phyloP scores from a whole-genome alignment of 2,888 invertebrate genomes.

The Pollenia griseotomentosa region DNA sequence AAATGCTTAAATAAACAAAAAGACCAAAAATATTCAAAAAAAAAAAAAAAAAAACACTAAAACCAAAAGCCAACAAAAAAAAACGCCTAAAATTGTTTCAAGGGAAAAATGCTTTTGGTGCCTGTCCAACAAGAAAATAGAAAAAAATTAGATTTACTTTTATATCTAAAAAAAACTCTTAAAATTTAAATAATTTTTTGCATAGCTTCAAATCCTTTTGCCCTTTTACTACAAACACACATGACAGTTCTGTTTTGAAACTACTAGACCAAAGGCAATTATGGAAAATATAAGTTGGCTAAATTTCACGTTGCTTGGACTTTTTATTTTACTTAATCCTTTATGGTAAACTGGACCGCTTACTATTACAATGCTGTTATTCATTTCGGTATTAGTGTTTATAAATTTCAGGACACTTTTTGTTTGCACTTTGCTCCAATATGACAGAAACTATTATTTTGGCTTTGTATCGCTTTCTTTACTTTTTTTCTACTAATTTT shows the following conservation, averaged over 20 bases:
- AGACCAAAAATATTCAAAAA: neutral
- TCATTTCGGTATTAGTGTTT: too few relatives aligned
- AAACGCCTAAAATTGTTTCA: neutral
- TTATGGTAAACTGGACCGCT: constrained; percentile 19
- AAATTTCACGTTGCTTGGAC: neutral
- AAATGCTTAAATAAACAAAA: neutral
- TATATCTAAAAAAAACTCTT: constrained; percentile 24
- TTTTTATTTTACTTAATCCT: constrained; percentile 3
- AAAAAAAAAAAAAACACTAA: too few relatives aligned
- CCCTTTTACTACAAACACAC: too few relatives aligned
- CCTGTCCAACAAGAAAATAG: constrained; percentile 42
- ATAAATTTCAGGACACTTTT: neutral
- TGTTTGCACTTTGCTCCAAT: neutral
- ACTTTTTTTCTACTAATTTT: neutral
- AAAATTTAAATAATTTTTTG: constrained; percentile 52
- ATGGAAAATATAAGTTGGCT: neutral
- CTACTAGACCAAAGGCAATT: neutral
- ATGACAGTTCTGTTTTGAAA: too few relatives aligned
- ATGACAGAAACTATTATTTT: constrained; percentile 9
- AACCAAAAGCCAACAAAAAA: neutral
- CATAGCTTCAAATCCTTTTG: too few relatives aligned
- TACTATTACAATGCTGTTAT: too few relatives aligned
- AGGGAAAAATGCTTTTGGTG: constrained; percentile 37
- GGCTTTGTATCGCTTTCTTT: neutral
- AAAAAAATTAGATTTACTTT: constrained; percentile 1